Evolutionary conservation across 2,113 vertebrate genomes (phyloP), one percentile per base, ranked within the genome.

Genomic region (Lichenostomus cassidix): DNA sequence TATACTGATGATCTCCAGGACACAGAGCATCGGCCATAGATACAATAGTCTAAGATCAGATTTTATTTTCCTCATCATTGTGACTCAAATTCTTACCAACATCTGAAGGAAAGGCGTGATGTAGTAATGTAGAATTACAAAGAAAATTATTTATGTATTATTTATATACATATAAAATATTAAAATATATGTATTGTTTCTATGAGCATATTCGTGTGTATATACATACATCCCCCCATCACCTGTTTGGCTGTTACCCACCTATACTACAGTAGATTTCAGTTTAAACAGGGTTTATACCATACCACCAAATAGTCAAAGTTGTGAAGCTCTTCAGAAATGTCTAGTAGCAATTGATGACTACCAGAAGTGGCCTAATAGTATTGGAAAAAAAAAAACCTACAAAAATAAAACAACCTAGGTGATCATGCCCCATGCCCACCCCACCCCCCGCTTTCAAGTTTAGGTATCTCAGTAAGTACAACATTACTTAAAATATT

Each of bases 181-280:
- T 59, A n/a, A 31, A 60, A 69, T 27, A 35, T 0, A 23, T 9
- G 4, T 14, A 37, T 10, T 63, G 24, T 41, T 41, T 71, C 9
- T 37, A 10, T 18, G 5, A 27, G 4, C 3, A 1, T 19, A 3
- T 50, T 8, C 13, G 2, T 20, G 4, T 10, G 22, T 1, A 1
- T 9, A 12, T 2, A 37, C 16, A 21, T 7, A 70, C n/a, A 52
- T 10, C 6, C 8, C 4, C 7, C 15, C 4, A 9, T 5, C 19
- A 8, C 2, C 35, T 4, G 0, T 10, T 9, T 20, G n/a, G 67
- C 47, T 76, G 44, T 18, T 53, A 75, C 27, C 62, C 28, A 76
- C 35, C 24, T 15, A 24, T 4, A 29, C 12, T 37, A 20, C 0
- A 75, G 14, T 0, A 71, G 10, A 33, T 41, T 69, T n/a, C 55